Base-by-base conservation (phyloP, 2,797 vertebrate species). In the Semotilus atromaculatus region DNA sequence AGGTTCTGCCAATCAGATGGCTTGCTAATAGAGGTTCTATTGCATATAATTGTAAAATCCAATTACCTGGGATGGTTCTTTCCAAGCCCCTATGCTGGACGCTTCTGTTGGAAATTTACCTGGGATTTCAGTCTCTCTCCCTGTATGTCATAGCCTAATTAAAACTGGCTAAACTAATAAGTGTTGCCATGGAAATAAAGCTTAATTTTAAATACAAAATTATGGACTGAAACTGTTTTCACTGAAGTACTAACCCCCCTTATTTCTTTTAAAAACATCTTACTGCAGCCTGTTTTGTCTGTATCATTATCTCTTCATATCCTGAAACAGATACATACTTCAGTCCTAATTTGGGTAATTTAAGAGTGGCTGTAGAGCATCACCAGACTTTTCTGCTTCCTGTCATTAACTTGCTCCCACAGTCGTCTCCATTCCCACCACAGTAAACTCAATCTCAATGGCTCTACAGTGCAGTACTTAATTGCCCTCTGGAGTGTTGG, bases 181-280 rank as follows among this genome's bases (percentile, higher is more conserved):
- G 38, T 78, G 26, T 71, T 60, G 19, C 26, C 51, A 78, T 68
- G 43, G 43, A 80, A 80, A 80, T 80, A 80, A 83, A 83, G n/a
- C 19, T 83, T 45, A 8, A 16, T 76, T 83, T 82, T 68, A 76
- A 83, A 55, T 29, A 19, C 23, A 75, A 76, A 67, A 75, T 23
- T 3, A 36, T 77, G 18, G 23, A 77, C 13, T 31, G 10, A 11
- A 43, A 62, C 36, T 45, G 3, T 45, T 73, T 75, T 75, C 31
- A 38, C 51, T 58, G 66, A 81, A 55, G 16, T 23, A 29, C 71
- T 38, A 36, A 48, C 48, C 34, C 9, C 26, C n/a, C 7, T 14
- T 66, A 31, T 31, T 36, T 13, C 2, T 36, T 70, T 5, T 18
- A n/a, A 51, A 71, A 29, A 45, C 21, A 3, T 8, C 62, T 62